Base-by-base conservation (phyloP, 1,140 invertebrate species). In the Drosophila serrata region DNA sequence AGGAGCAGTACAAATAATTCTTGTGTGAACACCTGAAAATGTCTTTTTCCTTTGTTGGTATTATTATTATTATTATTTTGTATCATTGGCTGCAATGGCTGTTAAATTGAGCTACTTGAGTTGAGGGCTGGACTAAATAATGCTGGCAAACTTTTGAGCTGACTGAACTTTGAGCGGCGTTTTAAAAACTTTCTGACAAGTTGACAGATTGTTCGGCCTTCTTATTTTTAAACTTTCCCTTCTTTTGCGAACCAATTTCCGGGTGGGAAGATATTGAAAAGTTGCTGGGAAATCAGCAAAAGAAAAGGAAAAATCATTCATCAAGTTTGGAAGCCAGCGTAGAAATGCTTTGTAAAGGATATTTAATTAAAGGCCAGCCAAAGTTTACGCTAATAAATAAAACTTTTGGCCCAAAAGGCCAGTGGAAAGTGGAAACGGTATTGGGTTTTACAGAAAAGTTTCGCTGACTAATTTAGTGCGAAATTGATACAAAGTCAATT, bases 11-110 rank as follows among this genome's bases (percentile, higher is more conserved):
- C 58, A 81, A 69, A 70, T 86, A 73, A 88, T 84, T 77, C 58
- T 70, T 64, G 77, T 35, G 39, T 80, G 85, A 88, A 88, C 80
- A 88, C 85, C 84, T 88, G 84, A 90, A 88, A 88, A 90, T 88
- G 84, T 88, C 84, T 88, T 88, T 87, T 81, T 69, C 49, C 19
- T 53, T 75, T 22, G 22, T 75, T 39, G 40, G 27, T 33, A n/a
- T 73, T 69, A 45, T 24, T 29, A 12, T 53, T 40, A 40, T 73
- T 73, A 61, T 73, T 45, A 48, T 48, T 48, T n/a, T 48, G 55
- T 67, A 33, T 72, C 51, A 46, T 53, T 45, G 39, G 39, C 53
- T 79, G 43, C 64, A 45, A 37, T 60, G 68, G 19, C 39, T 64
- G 59, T 75, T 68, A 80, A 88, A 87, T 87, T 81, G 84, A 84